Conservation (phyloP, 2,113 vertebrate species). For the Fukomys damarensis region DNA sequence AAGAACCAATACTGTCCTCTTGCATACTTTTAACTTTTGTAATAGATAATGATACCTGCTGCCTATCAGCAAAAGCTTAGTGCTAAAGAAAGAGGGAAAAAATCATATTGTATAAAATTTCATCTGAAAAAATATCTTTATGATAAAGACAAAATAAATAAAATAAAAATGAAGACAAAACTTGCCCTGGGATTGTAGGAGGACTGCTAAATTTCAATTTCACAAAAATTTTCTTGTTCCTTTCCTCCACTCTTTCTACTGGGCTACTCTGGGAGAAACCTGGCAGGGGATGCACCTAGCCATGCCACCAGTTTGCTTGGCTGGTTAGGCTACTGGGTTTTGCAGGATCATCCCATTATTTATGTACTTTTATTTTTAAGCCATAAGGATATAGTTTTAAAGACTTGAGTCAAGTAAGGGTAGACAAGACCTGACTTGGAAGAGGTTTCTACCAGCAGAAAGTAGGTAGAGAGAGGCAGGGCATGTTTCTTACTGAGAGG, state of each 20-base stretch:
- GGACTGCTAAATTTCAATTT: background rate
- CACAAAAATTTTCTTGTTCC: background rate
- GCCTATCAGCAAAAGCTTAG: background rate
- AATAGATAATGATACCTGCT: background rate
- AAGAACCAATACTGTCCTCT: background rate
- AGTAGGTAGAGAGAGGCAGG: background rate
- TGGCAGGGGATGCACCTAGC: background rate
- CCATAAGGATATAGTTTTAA: background rate
- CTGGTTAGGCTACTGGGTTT: background rate
- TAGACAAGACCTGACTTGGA: background rate
- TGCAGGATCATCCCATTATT: background rate
- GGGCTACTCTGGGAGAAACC: background rate
- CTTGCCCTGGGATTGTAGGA: background rate
- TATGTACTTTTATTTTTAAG: background rate
- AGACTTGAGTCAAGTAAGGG: background rate
- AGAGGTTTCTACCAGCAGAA: background rate
- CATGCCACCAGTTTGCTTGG: background rate
- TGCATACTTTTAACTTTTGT: conserved; percentile 11
- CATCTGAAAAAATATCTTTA: background rate
- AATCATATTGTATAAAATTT: background rate
- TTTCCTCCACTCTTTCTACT: background rate
- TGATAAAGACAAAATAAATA: background rate
- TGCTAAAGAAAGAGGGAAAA: background rate
- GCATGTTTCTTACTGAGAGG: background rate
- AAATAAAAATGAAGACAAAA: conserved; percentile 4